Percentiles rank a stretch among this genome's conserved stretches.
Evolutionary conservation across 1,140 invertebrate genomes (phyloP).

Genomic region (Eriocheir sinensis): DNA sequence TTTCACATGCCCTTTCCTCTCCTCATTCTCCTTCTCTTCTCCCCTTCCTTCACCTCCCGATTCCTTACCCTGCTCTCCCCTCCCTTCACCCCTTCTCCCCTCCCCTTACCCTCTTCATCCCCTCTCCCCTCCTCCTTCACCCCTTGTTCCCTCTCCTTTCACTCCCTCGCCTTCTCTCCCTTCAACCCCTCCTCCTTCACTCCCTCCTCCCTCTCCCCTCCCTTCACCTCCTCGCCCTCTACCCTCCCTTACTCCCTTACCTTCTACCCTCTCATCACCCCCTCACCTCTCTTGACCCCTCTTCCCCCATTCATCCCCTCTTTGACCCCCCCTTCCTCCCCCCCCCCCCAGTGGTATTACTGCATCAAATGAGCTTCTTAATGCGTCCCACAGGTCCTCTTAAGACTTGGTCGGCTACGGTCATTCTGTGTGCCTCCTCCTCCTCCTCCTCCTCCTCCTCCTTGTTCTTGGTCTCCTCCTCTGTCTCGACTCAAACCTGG

Average conservation of each 20-base stretch:
- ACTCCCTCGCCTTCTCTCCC: neutral
- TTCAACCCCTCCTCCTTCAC: no score
- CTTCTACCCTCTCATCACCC: no score
- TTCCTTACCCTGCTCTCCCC: neutral
- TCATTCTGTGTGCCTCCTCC: neutral
- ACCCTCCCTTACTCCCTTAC: no score
- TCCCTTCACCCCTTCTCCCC: no score
- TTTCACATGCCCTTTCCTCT: neutral
- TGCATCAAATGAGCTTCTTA: slow-evolving; percentile 15
- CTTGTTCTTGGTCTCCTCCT: neutral
- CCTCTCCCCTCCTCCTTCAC: neutral
- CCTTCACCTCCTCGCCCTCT: neutral
- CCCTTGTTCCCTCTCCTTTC: no score
- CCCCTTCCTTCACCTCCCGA: no score
- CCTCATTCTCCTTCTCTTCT: neutral
- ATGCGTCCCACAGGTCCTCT: slow-evolving; percentile 9
- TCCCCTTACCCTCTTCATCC: neutral
- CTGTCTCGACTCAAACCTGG: neutral
- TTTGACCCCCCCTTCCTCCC: neutral
- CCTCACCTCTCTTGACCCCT: no score
- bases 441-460: neutral
- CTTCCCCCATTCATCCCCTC: no score
- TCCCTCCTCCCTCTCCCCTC: neutral
- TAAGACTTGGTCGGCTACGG: neutral
- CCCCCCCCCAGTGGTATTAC: slow-evolving; percentile 19